Evolutionary conservation across 1,140 invertebrate genomes (phyloP).

Genomic region (Mycetomoellerius zeteki): DNA sequence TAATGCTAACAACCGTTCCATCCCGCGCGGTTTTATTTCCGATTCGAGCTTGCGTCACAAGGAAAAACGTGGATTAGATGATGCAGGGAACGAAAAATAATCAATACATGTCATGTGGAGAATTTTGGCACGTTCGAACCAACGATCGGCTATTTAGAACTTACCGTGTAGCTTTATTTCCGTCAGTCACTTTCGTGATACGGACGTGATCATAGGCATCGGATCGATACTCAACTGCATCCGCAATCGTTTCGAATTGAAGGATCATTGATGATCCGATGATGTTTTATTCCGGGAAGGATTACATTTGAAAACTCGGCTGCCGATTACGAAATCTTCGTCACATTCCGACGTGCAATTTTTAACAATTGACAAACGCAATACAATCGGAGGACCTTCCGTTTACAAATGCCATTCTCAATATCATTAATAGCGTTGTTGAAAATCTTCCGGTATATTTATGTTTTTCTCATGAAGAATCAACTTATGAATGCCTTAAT

Average conservation of each 20-base stretch:
- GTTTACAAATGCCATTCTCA: background rate
- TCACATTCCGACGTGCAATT: background rate
- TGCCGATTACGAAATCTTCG: background rate
- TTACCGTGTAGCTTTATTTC: background rate
- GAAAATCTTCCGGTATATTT: no score
- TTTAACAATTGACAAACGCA: background rate
- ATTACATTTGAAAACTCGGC: background rate
- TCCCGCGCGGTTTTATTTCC: background rate
- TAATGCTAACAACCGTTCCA: background rate
- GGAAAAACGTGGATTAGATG: background rate
- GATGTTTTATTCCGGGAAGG: background rate
- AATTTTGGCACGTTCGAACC: background rate
- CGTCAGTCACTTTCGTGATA: background rate
- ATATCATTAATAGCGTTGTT: no score
- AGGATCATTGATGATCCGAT: background rate
- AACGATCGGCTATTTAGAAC: conserved; percentile 33
- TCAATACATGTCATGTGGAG: background rate
- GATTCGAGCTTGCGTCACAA: background rate
- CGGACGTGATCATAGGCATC: background rate
- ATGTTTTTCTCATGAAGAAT: no score
- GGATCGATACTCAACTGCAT: background rate
- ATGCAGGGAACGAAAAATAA: background rate
- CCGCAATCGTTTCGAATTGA: background rate
- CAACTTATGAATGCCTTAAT: no score
- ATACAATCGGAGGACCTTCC: background rate